phyloP scores from a whole-genome alignment of 37 sponge, comb jelly and placozoan genomes.

The Halichondria panicea region DNA sequence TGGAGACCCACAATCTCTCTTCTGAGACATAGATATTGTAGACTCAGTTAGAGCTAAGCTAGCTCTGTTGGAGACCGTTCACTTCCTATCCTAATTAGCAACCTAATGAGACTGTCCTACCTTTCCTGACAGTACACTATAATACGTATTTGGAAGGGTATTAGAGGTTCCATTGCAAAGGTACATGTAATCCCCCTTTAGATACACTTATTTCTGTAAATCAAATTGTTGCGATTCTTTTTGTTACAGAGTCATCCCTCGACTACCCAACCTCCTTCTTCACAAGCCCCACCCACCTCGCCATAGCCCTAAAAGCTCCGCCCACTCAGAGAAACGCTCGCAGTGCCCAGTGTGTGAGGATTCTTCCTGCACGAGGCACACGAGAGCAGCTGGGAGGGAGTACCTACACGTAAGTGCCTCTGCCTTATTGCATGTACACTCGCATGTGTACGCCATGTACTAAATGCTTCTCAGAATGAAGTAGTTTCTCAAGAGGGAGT shows the following conservation, averaged over 20 bases:
- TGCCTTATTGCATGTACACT: too few species aligned
- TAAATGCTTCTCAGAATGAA: too few species aligned
- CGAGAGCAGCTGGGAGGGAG: not conserved
- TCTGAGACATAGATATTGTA: too few species aligned
- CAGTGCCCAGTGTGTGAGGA: constrained; percentile 14
- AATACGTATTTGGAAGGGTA: too few species aligned
- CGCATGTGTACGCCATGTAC: too few species aligned
- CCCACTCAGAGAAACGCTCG: not conserved
- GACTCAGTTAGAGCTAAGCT: too few species aligned
- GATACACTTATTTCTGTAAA: too few species aligned
- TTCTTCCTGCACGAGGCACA: constrained; percentile 8
- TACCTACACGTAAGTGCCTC: constrained; percentile 12
- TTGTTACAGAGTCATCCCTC: not conserved
- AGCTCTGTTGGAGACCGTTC: too few species aligned
- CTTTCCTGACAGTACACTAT: too few species aligned
- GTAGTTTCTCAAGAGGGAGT: too few species aligned
- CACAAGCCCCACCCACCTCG: not conserved
- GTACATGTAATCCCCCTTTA: not conserved
- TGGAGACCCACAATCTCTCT: too few species aligned
- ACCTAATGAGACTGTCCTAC: not conserved
- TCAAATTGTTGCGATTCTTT: too few species aligned
- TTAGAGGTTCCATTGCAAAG: not conserved
- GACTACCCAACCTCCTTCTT: constrained; percentile 15
- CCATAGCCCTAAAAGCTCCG: not conserved
- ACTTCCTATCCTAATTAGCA: not conserved